A percentile compares a stretch with the other conserved stretches of the same genome.
phyloP scores from a whole-genome alignment of 2,797 vertebrate species.

The Lates japonicus region DNA sequence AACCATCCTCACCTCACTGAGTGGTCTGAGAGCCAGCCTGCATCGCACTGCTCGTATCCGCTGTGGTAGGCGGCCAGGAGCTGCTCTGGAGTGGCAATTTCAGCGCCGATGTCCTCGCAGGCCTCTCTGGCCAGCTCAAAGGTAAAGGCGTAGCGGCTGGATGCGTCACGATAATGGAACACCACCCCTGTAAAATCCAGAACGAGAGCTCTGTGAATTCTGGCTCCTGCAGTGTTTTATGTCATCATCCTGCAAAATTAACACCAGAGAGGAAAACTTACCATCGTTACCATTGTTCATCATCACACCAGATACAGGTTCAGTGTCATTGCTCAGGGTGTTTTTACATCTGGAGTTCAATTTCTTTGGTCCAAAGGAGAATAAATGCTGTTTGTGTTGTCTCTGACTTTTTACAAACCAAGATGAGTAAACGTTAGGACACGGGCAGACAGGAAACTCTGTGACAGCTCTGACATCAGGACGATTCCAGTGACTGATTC shows the following conservation, averaged over 20 bases:
- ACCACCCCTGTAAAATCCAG: constrained; percentile 89
- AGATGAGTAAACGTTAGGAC: too few species aligned
- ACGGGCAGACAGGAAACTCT: too few species aligned
- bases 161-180: constrained; percentile 94
- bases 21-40: constrained; percentile 95
- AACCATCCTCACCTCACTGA: constrained; percentile 90
- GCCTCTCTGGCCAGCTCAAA: constrained; percentile 89
- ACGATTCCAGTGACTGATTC: too few species aligned
- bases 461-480: too few species aligned
- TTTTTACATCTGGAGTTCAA: too few species aligned
- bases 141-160: constrained; percentile 91
- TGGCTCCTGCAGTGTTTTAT: neutral
- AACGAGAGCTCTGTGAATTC: neutral
- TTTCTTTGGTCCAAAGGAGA: too few species aligned
- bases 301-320: too few species aligned
- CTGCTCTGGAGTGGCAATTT: constrained; percentile 93
- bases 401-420: neutral
- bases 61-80: constrained; percentile 92
- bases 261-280: too few species aligned
- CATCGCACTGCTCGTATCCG: constrained; percentile 95
- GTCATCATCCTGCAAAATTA: neutral
- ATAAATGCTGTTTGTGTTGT: neutral
- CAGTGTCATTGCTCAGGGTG: too few species aligned
- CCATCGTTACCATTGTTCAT: too few species aligned
- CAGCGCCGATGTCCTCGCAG: constrained; percentile 90